Evolutionary conservation across 2,113 vertebrate species (phyloP).

Genomic region (Epinephelus moara): DNA sequence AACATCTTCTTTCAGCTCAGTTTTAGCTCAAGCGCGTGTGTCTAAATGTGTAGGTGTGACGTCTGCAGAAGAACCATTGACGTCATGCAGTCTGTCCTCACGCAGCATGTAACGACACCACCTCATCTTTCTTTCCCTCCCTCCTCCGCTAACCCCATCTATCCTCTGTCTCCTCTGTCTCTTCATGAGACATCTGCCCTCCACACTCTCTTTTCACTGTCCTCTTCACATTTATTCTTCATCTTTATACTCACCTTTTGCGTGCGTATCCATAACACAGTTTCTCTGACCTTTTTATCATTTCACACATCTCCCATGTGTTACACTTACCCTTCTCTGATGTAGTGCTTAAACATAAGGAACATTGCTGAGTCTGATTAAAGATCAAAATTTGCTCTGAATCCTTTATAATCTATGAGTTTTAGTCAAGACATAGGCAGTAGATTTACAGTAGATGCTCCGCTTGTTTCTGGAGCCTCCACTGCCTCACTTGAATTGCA

Average conservation of each 20-base stretch:
- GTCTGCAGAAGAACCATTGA: slow-evolving; percentile 2
- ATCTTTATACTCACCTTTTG: neutral
- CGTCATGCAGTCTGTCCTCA: neutral
- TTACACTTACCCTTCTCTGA: neutral
- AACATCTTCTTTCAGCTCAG: neutral
- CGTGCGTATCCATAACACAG: neutral
- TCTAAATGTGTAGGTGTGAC: neutral
- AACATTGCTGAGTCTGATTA: neutral
- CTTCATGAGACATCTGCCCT: neutral
- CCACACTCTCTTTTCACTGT: neutral
- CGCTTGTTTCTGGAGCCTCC: no score
- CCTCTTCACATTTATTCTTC: neutral
- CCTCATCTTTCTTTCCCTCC: slow-evolving; percentile 1
- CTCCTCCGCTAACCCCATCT: neutral
- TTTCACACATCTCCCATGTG: neutral
- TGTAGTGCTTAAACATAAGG: neutral
- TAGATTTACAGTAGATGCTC: no score
- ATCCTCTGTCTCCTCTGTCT: slow-evolving; percentile 2
- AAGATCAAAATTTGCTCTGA: neutral
- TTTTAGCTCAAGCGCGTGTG: neutral
- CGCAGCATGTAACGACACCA: neutral
- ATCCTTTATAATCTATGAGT: neutral
- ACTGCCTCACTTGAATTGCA: no score
- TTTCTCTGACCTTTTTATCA: neutral
- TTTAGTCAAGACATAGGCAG: neutral